phyloP scores from a whole-genome alignment of 1,140 invertebrate genomes.

The Polypedilum vanderplanki region DNA sequence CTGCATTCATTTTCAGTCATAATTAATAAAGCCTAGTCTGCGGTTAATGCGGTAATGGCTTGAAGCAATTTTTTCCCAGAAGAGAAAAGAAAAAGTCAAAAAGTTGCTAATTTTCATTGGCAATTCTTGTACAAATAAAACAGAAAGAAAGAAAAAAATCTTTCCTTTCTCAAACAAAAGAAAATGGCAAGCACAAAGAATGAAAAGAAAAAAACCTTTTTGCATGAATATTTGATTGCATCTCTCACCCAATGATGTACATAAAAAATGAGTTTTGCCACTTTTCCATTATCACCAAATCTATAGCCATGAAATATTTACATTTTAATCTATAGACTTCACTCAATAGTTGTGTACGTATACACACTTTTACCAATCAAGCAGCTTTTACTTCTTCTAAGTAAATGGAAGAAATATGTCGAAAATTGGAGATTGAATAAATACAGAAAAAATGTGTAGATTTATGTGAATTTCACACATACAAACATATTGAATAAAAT shows the following conservation, averaged over 20 bases:
- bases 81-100: conserved; percentile 3
- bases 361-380: neutral
- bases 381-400: neutral
- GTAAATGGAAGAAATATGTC: conserved; percentile 28
- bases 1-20: neutral
- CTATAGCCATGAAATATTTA: conserved; percentile 22
- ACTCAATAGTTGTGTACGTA: neutral
- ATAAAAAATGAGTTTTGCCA: conserved; percentile 27
- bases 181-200: neutral
- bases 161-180: neutral
- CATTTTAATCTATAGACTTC: conserved; percentile 22
- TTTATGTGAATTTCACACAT: neutral
- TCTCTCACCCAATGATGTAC: conserved; percentile 12
- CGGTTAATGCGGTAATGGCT: conserved; percentile 1
- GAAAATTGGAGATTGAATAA: conserved; percentile 2
- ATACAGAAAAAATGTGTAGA: neutral
- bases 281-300: conserved; percentile 27
- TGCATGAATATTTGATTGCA: conserved; percentile 26
- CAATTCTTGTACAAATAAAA: neutral
- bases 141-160: neutral
- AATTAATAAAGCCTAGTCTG: conserved; percentile 12
- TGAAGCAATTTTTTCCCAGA: neutral
- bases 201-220: neutral
- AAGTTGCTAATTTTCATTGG: conserved; percentile 3
- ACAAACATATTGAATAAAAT: no score